These are phyloP conservation scores for Perca fluviatilis DNA, from an alignment of 2,113 vertebrate genomes.

Conservation along the genomic window DNA sequence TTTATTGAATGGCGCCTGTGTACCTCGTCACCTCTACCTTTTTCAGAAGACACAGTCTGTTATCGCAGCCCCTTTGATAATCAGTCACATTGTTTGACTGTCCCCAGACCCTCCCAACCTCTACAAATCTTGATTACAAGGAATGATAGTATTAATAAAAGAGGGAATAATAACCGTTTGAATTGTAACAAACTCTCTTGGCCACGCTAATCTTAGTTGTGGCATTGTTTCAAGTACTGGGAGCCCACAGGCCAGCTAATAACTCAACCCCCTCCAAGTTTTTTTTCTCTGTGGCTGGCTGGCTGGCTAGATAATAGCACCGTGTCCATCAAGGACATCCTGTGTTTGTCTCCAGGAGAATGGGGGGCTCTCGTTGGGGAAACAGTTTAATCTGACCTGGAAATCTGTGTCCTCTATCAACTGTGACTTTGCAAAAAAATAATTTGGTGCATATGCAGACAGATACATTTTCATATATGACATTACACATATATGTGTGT, in stretches of 20 bases:
- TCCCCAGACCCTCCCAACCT: conserved; percentile 79
- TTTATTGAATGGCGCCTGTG: conserved; percentile 79
- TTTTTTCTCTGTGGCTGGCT: conserved; percentile 76
- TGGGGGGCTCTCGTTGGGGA: conserved; percentile 88
- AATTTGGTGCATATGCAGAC: conserved; percentile 45
- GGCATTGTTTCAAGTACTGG: conserved; percentile 89
- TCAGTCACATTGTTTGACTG: conserved; percentile 83
- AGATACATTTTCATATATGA: conserved; percentile 45
- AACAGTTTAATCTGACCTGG: conserved; percentile 85
- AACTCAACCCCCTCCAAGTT: conserved; percentile 87
- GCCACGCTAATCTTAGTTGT: conserved; percentile 91
- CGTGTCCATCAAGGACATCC: conserved; percentile 95
- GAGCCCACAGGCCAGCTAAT: conserved; percentile 87
- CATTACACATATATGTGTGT: neutral
- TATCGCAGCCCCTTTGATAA: conserved; percentile 81
- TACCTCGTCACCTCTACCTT: conserved; percentile 74
- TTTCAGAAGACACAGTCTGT: conserved; percentile 76
- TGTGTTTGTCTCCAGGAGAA: conserved; percentile 97
- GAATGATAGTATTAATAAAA: conserved; percentile 85
- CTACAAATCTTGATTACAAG: conserved; percentile 76
- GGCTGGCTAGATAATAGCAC: conserved; percentile 90
- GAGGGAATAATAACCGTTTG: conserved; percentile 80
- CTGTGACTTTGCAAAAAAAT: conserved; percentile 74
- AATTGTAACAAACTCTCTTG: conserved; percentile 83
- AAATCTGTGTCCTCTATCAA: conserved; percentile 86